phyloP scores from a whole-genome alignment of 2,797 vertebrate species.

The Naso thynnoides region DNA sequence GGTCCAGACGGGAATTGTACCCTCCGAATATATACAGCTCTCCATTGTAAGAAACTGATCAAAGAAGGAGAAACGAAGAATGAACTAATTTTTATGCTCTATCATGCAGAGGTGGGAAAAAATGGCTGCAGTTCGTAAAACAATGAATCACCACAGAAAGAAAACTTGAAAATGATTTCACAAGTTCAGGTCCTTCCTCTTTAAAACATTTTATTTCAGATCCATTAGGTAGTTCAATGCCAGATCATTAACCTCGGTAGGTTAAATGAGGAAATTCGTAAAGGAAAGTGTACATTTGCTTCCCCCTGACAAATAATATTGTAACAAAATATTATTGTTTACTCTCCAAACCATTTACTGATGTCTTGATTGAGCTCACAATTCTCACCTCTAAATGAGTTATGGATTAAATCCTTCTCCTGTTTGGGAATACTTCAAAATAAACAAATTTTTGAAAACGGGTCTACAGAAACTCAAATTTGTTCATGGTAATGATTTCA shows the following conservation, averaged over 20 bases:
- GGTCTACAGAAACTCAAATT: background rate
- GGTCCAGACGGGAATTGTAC: slow-evolving; percentile 96
- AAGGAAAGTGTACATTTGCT: background rate
- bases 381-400: background rate
- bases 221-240: too few species aligned
- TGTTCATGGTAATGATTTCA: background rate
- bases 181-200: background rate
- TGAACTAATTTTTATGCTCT: background rate
- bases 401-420: background rate
- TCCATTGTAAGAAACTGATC: slow-evolving; percentile 93
- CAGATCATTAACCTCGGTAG: background rate
- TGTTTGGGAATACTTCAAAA: background rate
- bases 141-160: slow-evolving; percentile 12
- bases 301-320: background rate
- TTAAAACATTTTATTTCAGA: background rate
- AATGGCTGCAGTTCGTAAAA: background rate
- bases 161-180: background rate
- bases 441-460: background rate
- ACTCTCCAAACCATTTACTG: background rate
- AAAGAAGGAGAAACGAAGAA: slow-evolving; percentile 29
- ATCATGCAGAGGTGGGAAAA: slow-evolving; percentile 10
- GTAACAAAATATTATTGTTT: background rate
- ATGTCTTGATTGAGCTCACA: background rate
- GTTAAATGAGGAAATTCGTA: background rate
- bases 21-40: slow-evolving; percentile 98